phyloP scores from a whole-genome alignment of 2,888 invertebrate genomes.

The Gerris lacustris region DNA sequence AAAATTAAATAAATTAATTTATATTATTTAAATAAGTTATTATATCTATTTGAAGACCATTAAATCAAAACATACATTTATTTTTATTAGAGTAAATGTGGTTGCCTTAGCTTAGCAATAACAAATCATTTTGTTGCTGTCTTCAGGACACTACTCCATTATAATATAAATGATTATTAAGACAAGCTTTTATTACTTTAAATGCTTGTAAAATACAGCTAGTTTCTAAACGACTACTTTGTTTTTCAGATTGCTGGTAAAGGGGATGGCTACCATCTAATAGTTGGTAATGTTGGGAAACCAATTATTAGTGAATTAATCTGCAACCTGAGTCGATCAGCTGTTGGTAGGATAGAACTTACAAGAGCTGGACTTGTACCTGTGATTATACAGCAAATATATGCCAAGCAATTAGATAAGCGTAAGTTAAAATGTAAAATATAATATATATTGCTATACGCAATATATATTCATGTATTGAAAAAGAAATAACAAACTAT shows the following conservation, averaged over 20 bases:
- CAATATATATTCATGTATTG: background rate
- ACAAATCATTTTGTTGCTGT: no score
- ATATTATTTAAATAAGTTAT: no score
- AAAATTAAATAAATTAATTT: no score
- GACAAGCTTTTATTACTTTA: no score
- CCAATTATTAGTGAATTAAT: conserved; percentile 22
- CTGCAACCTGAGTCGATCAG: conserved; percentile 23
- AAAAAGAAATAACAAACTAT: background rate
- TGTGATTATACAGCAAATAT: conserved; percentile 17
- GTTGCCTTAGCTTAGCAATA: no score
- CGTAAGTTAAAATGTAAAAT: conserved; percentile 20
- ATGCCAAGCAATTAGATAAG: conserved; percentile 20
- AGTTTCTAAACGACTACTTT: no score
- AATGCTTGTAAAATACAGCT: no score
- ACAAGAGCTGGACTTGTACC: conserved; percentile 24
- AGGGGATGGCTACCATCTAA: conserved; percentile 21
- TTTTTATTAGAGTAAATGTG: no score
- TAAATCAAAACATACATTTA: no score
- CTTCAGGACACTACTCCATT: no score
- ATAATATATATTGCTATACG: background rate
- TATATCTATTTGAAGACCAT: no score
- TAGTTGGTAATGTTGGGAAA: conserved; percentile 19
- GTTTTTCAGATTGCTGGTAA: conserved; percentile 17
- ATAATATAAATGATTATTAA: no score
- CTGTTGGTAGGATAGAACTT: conserved; percentile 22